phyloP scores from a whole-genome alignment of 2,888 invertebrate species.

The Julus scanicus region DNA sequence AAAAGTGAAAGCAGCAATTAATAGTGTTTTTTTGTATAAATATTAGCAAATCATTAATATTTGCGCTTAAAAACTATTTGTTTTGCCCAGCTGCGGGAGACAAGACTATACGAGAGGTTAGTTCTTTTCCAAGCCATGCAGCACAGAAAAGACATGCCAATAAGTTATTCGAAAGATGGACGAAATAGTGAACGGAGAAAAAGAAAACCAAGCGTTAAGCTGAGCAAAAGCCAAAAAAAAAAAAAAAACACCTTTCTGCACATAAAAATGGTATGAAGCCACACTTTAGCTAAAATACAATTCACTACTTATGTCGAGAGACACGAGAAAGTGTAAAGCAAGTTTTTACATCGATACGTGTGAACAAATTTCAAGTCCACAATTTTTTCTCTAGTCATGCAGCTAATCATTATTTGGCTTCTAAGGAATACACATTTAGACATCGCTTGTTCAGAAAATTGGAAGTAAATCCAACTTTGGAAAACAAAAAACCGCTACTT shows the following conservation, averaged over 20 bases:
- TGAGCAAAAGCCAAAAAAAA: not conserved
- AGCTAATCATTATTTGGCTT: not conserved
- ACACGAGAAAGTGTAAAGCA: not conserved
- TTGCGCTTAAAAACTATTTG: not conserved
- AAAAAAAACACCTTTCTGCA: not conserved
- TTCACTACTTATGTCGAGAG: not conserved
- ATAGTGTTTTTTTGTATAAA: constrained; percentile 36
- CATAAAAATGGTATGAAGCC: not conserved
- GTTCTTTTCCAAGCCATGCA: constrained; percentile 45
- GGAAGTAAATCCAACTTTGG: too few species aligned
- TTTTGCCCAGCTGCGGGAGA: not conserved
- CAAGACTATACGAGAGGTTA: constrained; percentile 14
- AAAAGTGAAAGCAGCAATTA: constrained; percentile 47
- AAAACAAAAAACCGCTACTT: not conserved
- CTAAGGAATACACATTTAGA: too few species aligned
- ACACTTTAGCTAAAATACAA: not conserved
- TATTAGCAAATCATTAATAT: not conserved
- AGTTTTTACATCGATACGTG: not conserved
- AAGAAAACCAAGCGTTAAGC: not conserved
- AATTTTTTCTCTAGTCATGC: not conserved
- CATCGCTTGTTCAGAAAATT: too few species aligned
- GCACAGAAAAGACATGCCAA: constrained; percentile 44
- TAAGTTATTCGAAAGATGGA: not conserved
- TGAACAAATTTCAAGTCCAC: not conserved
- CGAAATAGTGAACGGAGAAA: not conserved